Base-by-base conservation (phyloP, 2,888 invertebrate species). In the Itoplectis maculator region DNA sequence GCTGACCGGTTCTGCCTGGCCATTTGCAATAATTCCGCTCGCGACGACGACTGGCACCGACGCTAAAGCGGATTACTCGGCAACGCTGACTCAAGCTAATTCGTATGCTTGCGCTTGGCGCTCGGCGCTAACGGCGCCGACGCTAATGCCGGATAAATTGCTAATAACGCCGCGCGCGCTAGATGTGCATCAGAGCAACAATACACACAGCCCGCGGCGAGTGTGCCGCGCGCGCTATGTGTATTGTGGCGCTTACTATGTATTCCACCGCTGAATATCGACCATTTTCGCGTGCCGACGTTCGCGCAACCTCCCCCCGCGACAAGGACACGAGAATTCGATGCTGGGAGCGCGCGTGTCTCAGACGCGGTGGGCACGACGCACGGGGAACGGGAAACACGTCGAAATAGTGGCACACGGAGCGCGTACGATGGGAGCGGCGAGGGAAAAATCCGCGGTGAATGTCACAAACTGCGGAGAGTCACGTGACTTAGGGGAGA, bases 281-380 rank as follows among this genome's bases (percentile, higher is more conserved):
- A 81, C 65, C 75, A 76, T 81, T 66, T 70, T 81, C 65, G 29
- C 79, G 49, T 51, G 49, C 49, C 29, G n/a, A 47, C 37, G 47
- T 37, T 23, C 49, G 5, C n/a, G n/a, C n/a, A n/a, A n/a, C n/a
- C n/a, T n/a, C n/a, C n/a, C n/a, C 66, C 40, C 23, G 37, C 54
- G 23, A 49, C 80, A 81, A 76, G 80, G 76, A 81, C 76, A 70
- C 49, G 65, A 70, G 75, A 70, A 65, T 81, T 72, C 76, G 65
- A 80, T 56, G 70, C 69, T 66, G 63, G n/a, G 40, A 65, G 23
- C 37, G 80, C 45, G 65, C 56, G 54, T 42, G 35, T 51, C 65
- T 49, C 47, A 15, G 74, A 15, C 65, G 56, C n/a, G 35, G n/a
- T 15, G 35, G 15, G 11, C 35, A 78, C 35, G 54, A 5, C 29